Conservation (phyloP, 35 echinoderm and acorn worm genomes). For the Strongylocentrotus purpuratus region DNA sequence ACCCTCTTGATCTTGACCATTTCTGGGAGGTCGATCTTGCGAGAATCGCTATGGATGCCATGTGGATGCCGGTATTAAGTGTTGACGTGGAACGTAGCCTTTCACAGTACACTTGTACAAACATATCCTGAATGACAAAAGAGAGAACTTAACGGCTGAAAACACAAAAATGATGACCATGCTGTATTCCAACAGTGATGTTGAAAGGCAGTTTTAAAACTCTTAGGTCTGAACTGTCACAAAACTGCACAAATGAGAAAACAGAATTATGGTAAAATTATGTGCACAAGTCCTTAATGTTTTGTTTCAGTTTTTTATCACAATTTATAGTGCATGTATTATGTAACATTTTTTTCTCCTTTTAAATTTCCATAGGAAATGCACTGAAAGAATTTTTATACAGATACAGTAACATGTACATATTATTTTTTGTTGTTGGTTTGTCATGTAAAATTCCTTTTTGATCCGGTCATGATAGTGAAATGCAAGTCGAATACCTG, state of each 20-base stretch:
- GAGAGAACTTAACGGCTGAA: conserved; percentile 58
- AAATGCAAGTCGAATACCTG: too few species aligned
- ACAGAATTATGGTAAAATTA: background rate
- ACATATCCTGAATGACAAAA: conserved; percentile 62
- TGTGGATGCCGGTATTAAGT: conserved; percentile 74
- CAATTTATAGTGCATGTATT: background rate
- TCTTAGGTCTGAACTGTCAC: background rate
- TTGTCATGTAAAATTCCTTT: too few species aligned
- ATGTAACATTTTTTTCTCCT: background rate
- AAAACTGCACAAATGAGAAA: background rate
- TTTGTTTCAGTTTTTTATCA: conserved; percentile 8
- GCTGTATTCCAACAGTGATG: conserved; percentile 69
- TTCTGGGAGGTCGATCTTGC: conserved; percentile 63
- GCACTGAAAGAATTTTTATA: too few species aligned
- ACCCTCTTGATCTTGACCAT: conserved; percentile 43
- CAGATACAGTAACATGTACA: too few species aligned
- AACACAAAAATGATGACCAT: conserved; percentile 69
- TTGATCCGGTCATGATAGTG: too few species aligned
- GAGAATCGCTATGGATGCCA: conserved; percentile 51
- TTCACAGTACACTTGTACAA: conserved; percentile 77
- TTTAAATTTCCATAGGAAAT: too few species aligned
- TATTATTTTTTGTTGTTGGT: too few species aligned
- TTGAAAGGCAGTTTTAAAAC: conserved; percentile 56
- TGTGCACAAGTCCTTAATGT: background rate
- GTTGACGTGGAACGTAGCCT: conserved; percentile 68